These are phyloP conservation scores for Sternarchorhynchus goeldii DNA, from an alignment of 2,797 vertebrate species.

Conservation along the genomic window DNA sequence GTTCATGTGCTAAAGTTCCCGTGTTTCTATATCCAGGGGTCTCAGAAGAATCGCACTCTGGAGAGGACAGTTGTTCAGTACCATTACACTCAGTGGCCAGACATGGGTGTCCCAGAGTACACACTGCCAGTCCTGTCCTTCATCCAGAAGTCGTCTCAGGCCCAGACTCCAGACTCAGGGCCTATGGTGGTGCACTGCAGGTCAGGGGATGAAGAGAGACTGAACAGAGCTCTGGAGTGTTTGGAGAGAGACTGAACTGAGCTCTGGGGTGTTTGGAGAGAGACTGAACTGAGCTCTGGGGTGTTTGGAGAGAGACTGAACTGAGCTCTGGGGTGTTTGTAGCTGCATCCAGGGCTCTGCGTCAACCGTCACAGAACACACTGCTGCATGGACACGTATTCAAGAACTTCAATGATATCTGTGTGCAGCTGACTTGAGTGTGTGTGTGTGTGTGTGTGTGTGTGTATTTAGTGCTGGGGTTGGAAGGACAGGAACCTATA, in stretches of 20 bases:
- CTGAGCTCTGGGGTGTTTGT: too few relatives aligned
- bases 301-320: too few relatives aligned
- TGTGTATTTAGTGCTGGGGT: constrained; percentile 85
- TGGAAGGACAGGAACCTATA: constrained; percentile 94
- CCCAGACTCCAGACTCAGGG: constrained; percentile 81
- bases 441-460: not conserved
- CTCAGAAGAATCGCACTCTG: constrained; percentile 80
- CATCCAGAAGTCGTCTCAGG: constrained; percentile 85
- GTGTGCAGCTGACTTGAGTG: not conserved
- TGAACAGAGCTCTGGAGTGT: too few relatives aligned
- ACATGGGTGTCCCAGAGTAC: constrained; percentile 86
- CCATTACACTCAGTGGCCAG: constrained; percentile 98
- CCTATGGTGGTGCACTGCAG: constrained; percentile 95
- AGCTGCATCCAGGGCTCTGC: too few relatives aligned
- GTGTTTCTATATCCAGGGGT: constrained; percentile 71
- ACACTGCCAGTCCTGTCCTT: constrained; percentile 80
- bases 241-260: too few relatives aligned
- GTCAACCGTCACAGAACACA: not conserved
- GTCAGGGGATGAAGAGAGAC: constrained; percentile 64
- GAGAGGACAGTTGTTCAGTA: constrained; percentile 89
- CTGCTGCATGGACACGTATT: not conserved
- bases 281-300: too few relatives aligned
- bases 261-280: too few relatives aligned
- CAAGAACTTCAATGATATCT: too few relatives aligned
- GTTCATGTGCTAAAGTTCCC: not conserved